phyloP scores from a whole-genome alignment of 2,797 vertebrate genomes.

The Austrolebias charrua region DNA sequence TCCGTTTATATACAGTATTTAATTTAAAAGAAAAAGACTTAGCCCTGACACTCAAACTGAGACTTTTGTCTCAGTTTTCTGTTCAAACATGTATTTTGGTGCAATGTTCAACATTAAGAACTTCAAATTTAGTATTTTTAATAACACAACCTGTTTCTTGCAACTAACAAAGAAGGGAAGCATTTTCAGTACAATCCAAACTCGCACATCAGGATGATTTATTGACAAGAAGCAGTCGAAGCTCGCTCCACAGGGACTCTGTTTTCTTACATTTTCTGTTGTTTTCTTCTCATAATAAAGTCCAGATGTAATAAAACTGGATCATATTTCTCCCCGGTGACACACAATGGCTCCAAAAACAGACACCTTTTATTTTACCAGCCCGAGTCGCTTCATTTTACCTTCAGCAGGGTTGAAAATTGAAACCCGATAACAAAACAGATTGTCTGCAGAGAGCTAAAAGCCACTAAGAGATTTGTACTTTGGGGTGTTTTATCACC shows the following conservation, averaged over 20 bases:
- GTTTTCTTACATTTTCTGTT: conserved; percentile 17
- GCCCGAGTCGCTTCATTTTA: conserved; percentile 20
- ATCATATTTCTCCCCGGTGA: conserved; percentile 29
- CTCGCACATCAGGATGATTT: not conserved
- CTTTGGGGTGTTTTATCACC: conserved; percentile 29
- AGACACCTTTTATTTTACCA: conserved; percentile 29
- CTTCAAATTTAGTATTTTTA: not conserved
- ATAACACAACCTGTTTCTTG: not conserved
- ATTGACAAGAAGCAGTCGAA: conserved; percentile 3
- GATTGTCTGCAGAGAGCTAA: conserved; percentile 16
- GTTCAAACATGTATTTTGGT: too few relatives aligned
- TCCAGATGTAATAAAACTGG: conserved; percentile 36
- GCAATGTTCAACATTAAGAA: not conserved
- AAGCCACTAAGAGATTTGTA: conserved; percentile 31
- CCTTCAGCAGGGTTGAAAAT: conserved; percentile 24
- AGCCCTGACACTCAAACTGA: too few relatives aligned
- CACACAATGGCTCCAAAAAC: conserved; percentile 20
- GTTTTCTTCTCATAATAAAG: conserved; percentile 16
- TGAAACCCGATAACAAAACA: conserved; percentile 39
- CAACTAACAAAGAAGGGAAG: not conserved
- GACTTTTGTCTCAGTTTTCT: too few relatives aligned
- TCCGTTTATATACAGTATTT: too few relatives aligned
- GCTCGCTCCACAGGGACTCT: not conserved
- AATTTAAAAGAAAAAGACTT: too few relatives aligned
- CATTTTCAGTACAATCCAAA: not conserved